Evolutionary conservation across 2,113 vertebrate genomes (phyloP).

Genomic region (Scomber scombrus): DNA sequence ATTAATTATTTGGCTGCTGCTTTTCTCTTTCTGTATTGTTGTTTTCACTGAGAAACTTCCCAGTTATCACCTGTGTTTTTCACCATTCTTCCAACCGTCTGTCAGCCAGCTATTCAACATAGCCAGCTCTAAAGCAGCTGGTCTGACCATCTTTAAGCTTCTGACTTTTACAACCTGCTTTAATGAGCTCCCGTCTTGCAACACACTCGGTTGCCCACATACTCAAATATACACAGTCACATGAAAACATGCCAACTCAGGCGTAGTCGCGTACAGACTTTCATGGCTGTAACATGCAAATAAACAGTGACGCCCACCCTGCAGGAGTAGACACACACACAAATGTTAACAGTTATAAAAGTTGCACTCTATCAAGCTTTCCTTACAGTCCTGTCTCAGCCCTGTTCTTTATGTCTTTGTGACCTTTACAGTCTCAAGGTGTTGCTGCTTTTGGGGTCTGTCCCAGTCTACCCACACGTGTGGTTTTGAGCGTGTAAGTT

Average conservation of each 20-base stretch:
- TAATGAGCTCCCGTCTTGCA: slow-evolving; percentile 74
- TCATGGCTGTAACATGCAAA: slow-evolving; percentile 60
- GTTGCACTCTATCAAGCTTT: not conserved
- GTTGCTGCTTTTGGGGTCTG: slow-evolving; percentile 15
- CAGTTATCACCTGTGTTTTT: slow-evolving; percentile 3
- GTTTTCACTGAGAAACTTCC: not conserved
- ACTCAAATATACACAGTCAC: slow-evolving; percentile 69
- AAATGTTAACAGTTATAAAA: slow-evolving; percentile 20
- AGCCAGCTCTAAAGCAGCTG: slow-evolving; percentile 52
- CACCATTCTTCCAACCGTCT: slow-evolving; percentile 7
- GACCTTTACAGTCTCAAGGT: not conserved
- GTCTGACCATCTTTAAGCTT: slow-evolving; percentile 37
- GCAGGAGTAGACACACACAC: slow-evolving; percentile 30
- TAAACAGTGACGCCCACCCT: slow-evolving; percentile 59
- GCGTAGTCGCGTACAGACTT: slow-evolving; percentile 20
- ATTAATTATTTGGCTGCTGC: not conserved
- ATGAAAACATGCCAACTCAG: slow-evolving; percentile 63
- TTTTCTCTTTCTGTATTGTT: slow-evolving; percentile 5
- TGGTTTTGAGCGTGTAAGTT: not conserved
- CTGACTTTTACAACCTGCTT: slow-evolving; percentile 68
- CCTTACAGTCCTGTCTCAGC: not conserved
- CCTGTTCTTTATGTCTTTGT: not conserved
- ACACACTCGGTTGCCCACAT: slow-evolving; percentile 53
- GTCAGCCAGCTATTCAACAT: slow-evolving; percentile 53
- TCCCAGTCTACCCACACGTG: not conserved